Conservation (phyloP, 2,888 invertebrate species). For the Folsomia candida region DNA sequence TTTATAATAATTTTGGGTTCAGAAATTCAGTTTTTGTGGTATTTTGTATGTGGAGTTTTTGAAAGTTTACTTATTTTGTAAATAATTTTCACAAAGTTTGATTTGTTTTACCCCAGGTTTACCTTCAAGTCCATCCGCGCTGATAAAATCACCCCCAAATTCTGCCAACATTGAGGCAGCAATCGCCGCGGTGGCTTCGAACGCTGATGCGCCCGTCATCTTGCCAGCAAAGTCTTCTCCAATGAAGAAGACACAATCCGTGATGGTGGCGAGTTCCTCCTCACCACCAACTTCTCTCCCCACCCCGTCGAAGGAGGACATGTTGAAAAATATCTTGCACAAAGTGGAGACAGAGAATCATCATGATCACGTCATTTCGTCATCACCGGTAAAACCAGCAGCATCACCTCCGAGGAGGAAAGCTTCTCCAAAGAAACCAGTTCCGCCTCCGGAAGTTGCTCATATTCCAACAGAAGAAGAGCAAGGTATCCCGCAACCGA, state of each 20-base stretch:
- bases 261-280: too few species aligned
- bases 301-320: neutral
- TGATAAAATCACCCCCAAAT: constrained; percentile 13
- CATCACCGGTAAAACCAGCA: neutral
- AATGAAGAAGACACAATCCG: neutral
- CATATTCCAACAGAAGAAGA: too few species aligned
- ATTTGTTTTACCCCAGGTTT: too few species aligned
- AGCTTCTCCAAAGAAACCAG: constrained; percentile 1
- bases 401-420: neutral
- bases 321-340: constrained; percentile 1
- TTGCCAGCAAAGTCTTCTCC: neutral
- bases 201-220: constrained; percentile 7
- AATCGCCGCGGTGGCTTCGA: constrained; percentile 4
- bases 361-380: neutral
- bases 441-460: neutral
- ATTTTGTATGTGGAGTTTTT: too few species aligned
- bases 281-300: neutral
- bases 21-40: too few species aligned
- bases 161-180: constrained; percentile 17
- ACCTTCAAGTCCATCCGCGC: too few species aligned
- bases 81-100: too few species aligned
- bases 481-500: too few species aligned
- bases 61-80: too few species aligned
- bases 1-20: too few species aligned
- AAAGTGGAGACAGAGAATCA: constrained; percentile 10